phyloP scores from a whole-genome alignment of 2,113 vertebrate species.

The Gulo gulo region DNA sequence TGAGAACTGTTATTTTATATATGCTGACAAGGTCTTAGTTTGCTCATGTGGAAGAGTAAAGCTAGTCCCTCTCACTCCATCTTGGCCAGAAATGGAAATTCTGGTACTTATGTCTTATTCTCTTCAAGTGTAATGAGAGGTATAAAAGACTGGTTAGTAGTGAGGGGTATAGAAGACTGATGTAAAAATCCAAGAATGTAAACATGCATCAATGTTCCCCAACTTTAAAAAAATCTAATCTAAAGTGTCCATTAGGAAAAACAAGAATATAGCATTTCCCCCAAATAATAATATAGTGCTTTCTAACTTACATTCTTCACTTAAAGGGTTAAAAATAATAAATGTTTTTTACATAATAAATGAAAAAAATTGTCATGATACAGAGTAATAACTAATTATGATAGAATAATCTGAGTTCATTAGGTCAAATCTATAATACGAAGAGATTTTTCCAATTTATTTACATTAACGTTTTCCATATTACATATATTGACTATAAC shows the following conservation, averaged over 20 bases:
- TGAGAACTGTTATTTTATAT: background rate
- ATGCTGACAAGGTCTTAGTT: background rate
- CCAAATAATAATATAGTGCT: background rate
- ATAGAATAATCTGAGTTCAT: constrained; percentile 18
- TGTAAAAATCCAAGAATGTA: background rate
- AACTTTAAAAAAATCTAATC: constrained; percentile 32
- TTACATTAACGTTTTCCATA: background rate
- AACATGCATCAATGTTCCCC: background rate
- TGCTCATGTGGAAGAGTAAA: background rate
- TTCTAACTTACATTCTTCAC: constrained; percentile 19
- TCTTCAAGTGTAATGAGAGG: background rate
- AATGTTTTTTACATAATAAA: background rate
- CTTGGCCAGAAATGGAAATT: background rate
- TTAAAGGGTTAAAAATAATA: background rate
- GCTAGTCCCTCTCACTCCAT: background rate
- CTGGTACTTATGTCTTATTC: background rate
- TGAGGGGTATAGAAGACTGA: background rate
- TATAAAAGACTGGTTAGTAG: background rate
- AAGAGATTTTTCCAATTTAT: constrained; percentile 32
- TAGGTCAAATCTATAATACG: background rate
- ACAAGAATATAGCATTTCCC: background rate
- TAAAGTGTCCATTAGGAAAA: background rate
- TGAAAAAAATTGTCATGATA: background rate
- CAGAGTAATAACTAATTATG: background rate
- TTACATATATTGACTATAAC: background rate